These are phyloP conservation scores for Lethenteron reissneri DNA, from an alignment of 2,113 vertebrate genomes.

Conservation along the genomic window DNA sequence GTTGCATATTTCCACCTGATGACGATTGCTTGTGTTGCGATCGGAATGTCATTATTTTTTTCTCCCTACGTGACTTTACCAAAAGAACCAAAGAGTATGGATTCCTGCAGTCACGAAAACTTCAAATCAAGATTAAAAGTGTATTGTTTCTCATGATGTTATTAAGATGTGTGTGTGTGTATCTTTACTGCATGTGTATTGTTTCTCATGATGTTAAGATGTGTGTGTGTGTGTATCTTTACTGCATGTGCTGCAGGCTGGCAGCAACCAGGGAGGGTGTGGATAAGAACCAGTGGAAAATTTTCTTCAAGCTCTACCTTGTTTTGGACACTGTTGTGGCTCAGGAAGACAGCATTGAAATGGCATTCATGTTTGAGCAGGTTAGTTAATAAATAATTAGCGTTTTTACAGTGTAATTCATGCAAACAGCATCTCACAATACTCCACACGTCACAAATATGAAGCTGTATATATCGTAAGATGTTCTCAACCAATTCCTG, in stretches of 20 bases:
- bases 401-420: not conserved
- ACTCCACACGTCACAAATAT: not conserved
- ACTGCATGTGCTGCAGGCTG: slow-evolving; percentile 21
- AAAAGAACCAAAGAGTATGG: no score
- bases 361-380: slow-evolving; percentile 73
- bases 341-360: slow-evolving; percentile 51
- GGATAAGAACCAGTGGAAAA: slow-evolving; percentile 30
- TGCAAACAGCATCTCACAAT: not conserved
- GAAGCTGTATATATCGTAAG: not conserved
- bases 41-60: no score
- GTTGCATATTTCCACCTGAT: no score
- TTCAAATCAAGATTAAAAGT: no score
- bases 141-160: no score
- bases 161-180: no score
- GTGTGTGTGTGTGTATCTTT: not conserved
- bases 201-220: no score
- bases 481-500: slow-evolving; percentile 1
- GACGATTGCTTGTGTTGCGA: no score
- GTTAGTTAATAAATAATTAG: slow-evolving; percentile 16
- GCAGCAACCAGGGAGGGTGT: slow-evolving; percentile 28
- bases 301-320: slow-evolving; percentile 72
- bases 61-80: no score
- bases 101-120: no score
- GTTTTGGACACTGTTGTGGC: slow-evolving; percentile 53
- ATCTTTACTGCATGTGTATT: no score